Conservation (phyloP, 2,113 vertebrate genomes). For the Manacus vitellinus region DNA sequence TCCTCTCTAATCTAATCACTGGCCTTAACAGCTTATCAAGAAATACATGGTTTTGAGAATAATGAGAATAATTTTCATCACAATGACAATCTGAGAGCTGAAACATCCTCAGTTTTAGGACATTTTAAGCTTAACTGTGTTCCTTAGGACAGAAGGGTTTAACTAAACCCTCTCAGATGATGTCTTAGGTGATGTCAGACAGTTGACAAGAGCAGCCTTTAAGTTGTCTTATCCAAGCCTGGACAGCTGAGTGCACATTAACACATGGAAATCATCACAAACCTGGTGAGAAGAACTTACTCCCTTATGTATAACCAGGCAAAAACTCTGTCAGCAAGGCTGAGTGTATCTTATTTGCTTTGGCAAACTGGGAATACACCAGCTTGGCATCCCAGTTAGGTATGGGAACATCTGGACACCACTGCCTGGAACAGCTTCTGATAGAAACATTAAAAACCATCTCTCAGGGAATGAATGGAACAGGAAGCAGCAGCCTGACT, state of each 20-base stretch:
- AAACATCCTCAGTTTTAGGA: not conserved
- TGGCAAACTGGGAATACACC: not conserved
- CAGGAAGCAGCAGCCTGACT: not conserved
- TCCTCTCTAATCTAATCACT: not conserved
- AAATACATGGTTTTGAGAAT: not conserved
- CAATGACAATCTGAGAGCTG: not conserved
- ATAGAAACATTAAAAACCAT: not conserved
- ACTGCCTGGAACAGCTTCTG: not conserved
- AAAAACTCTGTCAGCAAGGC: not conserved
- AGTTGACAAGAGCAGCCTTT: not conserved
- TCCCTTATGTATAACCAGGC: rapidly evolving
- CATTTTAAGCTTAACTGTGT: not conserved
- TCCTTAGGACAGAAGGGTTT: not conserved
- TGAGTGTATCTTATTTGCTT: not conserved
- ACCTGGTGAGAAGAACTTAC: not conserved
- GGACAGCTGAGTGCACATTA: not conserved
- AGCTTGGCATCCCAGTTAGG: not conserved
- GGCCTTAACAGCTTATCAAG: not conserved
- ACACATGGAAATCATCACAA: not conserved
- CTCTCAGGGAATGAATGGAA: not conserved
- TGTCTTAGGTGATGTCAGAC: not conserved
- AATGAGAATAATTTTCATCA: not conserved
- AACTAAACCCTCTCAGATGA: not conserved
- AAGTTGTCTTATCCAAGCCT: not conserved
- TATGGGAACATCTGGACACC: not conserved